Evolutionary conservation across 64 coral and sea anemone species (phyloP), one percentile per base, ranked within the genome.

Genomic region (Stichodactyla mertensii): DNA sequence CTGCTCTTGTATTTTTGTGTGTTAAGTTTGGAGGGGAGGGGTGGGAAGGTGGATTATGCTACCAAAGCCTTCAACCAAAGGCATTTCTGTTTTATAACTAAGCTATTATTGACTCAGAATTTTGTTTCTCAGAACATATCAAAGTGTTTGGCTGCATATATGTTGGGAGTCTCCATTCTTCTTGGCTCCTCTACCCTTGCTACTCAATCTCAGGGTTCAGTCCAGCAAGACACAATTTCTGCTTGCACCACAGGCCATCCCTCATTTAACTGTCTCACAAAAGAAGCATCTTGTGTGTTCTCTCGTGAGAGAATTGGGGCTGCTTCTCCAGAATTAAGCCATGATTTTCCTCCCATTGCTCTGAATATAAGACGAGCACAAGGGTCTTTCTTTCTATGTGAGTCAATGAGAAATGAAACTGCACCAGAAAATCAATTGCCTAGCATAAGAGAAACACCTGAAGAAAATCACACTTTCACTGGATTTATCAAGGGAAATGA

Each of bases 131-230:
- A 92, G 90, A 86, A 81, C 7, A 19, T 92, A 8, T 83, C 74
- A 19, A 77, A 77, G 3, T 92, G 85, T 61, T 12, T 86, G 16
- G 8, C 80, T 52, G 85, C 90, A 20, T 92, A 92, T 12, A 16
- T 92, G 14, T 61, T 92, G 12, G 84, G 90, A 87, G 26, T 92
- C 16, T 92, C 90, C 6, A 7, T 92, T 52, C 84, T 86, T 54
- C 57, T 92, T 69, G 80, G 84, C 22, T 13, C 71, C 9, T 70
- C 31, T 61, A 27, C 85, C 18, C 55, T 87, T 8, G 45, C 85
- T 8, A 16, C 26, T 36, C 57, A 54, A 52, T 18, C 51, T 18
- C 14, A 55, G 2, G 12, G 22, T n/a, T 22, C 62, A 16, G 0
- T 27, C 28, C 28, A 79, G 20, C 51, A 13, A 7, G 51, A 80